Conservation (phyloP, 2,888 invertebrate species). For the Chrysolina oricalcia region DNA sequence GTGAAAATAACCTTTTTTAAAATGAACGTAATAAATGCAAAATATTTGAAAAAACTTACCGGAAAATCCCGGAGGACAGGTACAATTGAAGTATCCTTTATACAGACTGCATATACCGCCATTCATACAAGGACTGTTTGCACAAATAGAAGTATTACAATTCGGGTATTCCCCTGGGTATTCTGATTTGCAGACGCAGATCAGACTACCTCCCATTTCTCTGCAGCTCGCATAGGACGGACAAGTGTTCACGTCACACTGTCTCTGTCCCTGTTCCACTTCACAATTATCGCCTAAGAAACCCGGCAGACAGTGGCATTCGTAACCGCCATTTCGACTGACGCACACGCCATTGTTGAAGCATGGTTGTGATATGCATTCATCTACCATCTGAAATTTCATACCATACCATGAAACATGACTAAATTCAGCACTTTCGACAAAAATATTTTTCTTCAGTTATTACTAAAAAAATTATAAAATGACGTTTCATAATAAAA, state of each 20-base stretch:
- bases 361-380: slow-evolving; percentile 78
- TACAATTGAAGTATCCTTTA: slow-evolving; percentile 78
- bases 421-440: background rate
- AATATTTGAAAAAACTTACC: slow-evolving; percentile 71
- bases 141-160: slow-evolving; percentile 75
- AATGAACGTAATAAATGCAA: background rate
- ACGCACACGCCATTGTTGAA: slow-evolving; percentile 76
- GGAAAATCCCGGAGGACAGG: slow-evolving; percentile 81
- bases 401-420: background rate
- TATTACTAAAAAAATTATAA: too few relatives aligned
- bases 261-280: slow-evolving; percentile 70
- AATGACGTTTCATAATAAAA: too few relatives aligned
- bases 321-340: slow-evolving; percentile 75
- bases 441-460: too few relatives aligned
- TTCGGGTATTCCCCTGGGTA: slow-evolving; percentile 74
- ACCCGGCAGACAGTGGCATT: slow-evolving; percentile 75
- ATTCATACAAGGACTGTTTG: slow-evolving; percentile 82
- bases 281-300: slow-evolving; percentile 75
- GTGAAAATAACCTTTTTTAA: background rate
- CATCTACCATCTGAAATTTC: slow-evolving; percentile 72
- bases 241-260: slow-evolving; percentile 75
- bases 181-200: slow-evolving; percentile 80
- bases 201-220: slow-evolving; percentile 67
- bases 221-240: slow-evolving; percentile 81
- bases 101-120: slow-evolving; percentile 81